Conservation (phyloP, 2,113 vertebrate genomes). For the Pollimyrus isidori region DNA sequence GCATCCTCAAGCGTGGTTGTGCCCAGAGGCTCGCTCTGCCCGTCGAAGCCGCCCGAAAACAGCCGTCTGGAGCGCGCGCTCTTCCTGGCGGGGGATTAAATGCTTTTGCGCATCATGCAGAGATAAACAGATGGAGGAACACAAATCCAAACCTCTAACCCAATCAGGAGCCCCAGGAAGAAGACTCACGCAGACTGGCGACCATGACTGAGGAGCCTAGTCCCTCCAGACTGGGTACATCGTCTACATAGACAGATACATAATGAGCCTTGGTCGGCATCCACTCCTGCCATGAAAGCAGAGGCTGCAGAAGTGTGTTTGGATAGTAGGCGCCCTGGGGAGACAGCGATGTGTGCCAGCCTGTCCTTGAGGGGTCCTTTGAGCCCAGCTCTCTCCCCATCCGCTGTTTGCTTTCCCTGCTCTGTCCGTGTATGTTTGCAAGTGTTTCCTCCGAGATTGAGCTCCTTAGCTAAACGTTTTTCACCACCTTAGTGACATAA, state of each 20-base stretch:
- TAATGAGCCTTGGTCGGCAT: neutral
- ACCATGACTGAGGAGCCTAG: neutral
- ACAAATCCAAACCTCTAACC: neutral
- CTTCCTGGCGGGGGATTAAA: neutral
- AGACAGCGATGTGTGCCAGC: neutral
- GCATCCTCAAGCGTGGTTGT: neutral
- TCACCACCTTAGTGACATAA: neutral
- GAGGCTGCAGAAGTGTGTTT: slow-evolving; percentile 5
- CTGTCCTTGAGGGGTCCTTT: neutral
- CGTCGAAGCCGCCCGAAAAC: neutral
- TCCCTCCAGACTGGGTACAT: neutral
- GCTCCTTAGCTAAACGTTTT: slow-evolving; percentile 10
- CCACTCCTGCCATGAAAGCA: neutral
- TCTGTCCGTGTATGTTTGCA: neutral
- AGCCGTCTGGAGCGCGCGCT: neutral
- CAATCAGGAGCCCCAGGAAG: neutral
- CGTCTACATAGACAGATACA: neutral
- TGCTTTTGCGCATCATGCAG: neutral
- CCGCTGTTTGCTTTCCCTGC: neutral
- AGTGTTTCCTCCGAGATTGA: neutral
- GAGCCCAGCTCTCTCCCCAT: neutral
- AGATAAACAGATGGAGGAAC: neutral
- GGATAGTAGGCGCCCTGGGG: neutral
- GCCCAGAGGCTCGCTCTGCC: neutral
- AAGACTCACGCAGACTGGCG: neutral